Conservation (phyloP, 2,797 vertebrate species). For the Malurus splendens region DNA sequence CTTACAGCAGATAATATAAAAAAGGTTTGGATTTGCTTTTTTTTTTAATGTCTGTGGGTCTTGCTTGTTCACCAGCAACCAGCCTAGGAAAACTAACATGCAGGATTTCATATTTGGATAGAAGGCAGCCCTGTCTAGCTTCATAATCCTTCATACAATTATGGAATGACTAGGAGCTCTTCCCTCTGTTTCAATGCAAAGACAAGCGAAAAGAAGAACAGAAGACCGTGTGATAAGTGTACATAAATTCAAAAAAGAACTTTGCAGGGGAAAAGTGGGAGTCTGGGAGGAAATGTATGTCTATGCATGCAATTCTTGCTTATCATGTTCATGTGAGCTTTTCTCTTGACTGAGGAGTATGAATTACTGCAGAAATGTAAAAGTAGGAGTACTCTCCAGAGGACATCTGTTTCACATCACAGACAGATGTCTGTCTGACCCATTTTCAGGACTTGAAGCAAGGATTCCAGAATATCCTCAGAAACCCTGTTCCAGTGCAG, state of each 20-base stretch:
- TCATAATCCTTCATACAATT: not conserved
- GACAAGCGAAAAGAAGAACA: not conserved
- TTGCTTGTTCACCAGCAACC: not conserved
- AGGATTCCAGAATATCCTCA: constrained; percentile 16
- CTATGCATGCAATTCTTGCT: not conserved
- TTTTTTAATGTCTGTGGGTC: not conserved
- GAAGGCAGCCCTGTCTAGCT: not conserved
- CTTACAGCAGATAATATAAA: not conserved
- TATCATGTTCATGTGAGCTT: not conserved
- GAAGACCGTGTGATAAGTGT: not conserved
- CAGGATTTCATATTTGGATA: not conserved
- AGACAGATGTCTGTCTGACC: constrained; percentile 32
- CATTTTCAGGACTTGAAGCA: constrained; percentile 23
- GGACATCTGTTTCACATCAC: constrained; percentile 40
- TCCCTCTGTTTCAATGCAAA: not conserved
- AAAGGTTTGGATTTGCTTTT: not conserved
- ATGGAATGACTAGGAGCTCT: not conserved
- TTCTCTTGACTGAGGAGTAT: not conserved
- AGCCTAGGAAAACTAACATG: not conserved
- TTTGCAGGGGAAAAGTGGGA: not conserved
- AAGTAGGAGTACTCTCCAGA: not conserved
- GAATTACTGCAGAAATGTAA: not conserved
- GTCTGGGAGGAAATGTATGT: not conserved
- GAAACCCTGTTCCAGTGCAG: not conserved
- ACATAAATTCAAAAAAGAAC: not conserved